A percentile compares a stretch with the other conserved stretches of the same genome.
phyloP scores from a whole-genome alignment of 2,797 vertebrate species.

The Pseudomugil tenellus region DNA sequence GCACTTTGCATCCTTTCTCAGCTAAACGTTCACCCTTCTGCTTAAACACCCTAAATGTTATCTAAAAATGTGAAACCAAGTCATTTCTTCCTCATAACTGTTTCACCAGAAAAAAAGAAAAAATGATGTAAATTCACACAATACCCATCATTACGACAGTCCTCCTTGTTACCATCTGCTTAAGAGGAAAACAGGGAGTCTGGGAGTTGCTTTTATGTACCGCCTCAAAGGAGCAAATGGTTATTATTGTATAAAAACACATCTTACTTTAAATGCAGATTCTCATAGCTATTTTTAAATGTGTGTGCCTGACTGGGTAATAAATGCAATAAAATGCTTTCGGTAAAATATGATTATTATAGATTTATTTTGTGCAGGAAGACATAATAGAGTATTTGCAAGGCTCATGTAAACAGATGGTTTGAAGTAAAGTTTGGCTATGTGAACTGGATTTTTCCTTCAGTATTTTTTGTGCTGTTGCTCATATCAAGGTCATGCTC shows the following conservation, averaged over 20 bases:
- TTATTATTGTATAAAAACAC: constrained; percentile 56
- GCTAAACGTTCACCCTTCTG: constrained; percentile 22
- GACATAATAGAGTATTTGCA: constrained; percentile 6
- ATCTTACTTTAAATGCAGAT: constrained; percentile 28
- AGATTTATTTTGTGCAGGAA: constrained; percentile 24
- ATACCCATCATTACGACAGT: constrained; percentile 15
- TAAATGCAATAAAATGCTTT: constrained; percentile 35
- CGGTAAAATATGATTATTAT: constrained; percentile 42
- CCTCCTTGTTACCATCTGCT: constrained; percentile 38
- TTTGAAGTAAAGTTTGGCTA: constrained; percentile 13
- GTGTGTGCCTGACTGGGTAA: not conserved
- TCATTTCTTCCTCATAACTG: constrained; percentile 4
- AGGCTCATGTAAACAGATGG: constrained; percentile 5
- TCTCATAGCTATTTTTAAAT: constrained; percentile 45
- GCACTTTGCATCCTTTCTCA: constrained; percentile 23
- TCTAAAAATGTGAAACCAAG: not conserved
- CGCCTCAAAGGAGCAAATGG: constrained; percentile 24
- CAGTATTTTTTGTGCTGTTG: constrained; percentile 6
- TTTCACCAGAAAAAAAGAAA: constrained; percentile 2
- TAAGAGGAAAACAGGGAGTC: constrained; percentile 25
- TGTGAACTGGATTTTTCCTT: not conserved
- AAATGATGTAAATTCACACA: constrained; percentile 11
- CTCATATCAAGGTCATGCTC: constrained; percentile 11
- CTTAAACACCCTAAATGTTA: not conserved
- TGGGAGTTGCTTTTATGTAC: constrained; percentile 16